A percentile compares a stretch with the other conserved stretches of the same genome.
Evolutionary conservation across 2,888 invertebrate species (phyloP).

Genomic region (Drosophila melanocephala): DNA sequence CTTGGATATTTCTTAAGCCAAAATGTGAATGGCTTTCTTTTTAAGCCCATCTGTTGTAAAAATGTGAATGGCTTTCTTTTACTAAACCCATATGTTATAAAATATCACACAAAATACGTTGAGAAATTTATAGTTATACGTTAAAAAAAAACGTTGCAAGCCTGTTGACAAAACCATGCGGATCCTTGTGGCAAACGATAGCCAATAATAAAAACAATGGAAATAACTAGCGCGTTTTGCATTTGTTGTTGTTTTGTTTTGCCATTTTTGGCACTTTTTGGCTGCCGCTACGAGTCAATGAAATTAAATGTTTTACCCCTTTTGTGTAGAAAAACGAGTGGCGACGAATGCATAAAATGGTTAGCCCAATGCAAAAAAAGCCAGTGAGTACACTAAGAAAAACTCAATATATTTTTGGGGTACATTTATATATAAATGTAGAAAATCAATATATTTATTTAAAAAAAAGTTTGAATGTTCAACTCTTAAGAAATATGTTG

Average conservation of each 20-base stretch:
- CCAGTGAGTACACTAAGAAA: constrained; percentile 16
- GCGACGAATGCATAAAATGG: constrained; percentile 28
- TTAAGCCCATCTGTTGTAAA: background rate
- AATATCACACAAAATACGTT: background rate
- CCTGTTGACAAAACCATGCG: constrained; percentile 9
- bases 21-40: background rate
- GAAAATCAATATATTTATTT: background rate
- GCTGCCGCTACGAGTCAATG: constrained; percentile 70
- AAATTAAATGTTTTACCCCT: constrained; percentile 72
- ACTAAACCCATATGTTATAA: background rate
- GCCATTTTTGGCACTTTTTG: constrained; percentile 51
- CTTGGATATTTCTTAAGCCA: background rate
- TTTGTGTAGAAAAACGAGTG: constrained; percentile 34
- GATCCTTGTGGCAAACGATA: constrained; percentile 5
- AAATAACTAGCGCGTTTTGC: constrained; percentile 40
- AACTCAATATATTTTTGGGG: background rate
- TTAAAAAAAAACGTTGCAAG: constrained; percentile 8
- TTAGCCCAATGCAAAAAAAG: constrained; percentile 41
- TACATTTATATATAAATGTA: background rate
- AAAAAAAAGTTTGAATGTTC: background rate
- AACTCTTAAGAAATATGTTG: background rate
- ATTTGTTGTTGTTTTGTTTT: constrained; percentile 20
- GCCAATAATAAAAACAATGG: constrained; percentile 57
- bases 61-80: background rate
- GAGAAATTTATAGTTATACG: background rate